Conservation (phyloP, 2,113 vertebrate genomes). For the Trochalopteron elliotii region DNA sequence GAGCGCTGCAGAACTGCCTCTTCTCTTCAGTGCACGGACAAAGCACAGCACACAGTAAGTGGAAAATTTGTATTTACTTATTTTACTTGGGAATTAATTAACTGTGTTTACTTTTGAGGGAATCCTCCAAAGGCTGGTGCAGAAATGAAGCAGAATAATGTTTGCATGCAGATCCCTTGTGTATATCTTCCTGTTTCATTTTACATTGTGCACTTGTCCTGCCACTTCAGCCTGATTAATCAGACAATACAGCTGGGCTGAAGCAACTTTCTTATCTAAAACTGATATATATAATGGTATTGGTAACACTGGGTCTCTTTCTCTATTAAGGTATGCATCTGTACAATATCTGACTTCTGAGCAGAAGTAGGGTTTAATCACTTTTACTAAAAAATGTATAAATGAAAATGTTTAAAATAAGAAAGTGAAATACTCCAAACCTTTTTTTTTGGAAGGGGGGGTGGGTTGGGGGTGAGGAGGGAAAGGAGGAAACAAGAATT, state of each 20-base stretch:
- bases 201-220: constrained; percentile 31
- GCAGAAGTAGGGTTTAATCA: background rate
- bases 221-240: constrained; percentile 23
- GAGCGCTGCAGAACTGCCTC: constrained; percentile 18
- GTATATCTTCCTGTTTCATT: constrained; percentile 56
- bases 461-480: too few relatives aligned
- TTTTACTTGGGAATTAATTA: constrained; percentile 73
- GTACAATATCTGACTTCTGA: constrained; percentile 1
- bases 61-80: constrained; percentile 51
- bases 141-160: constrained; percentile 62
- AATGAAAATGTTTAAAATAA: background rate
- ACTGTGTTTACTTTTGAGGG: constrained; percentile 70
- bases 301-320: background rate
- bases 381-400: background rate
- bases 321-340: background rate
- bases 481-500: background rate
- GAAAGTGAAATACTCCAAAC: background rate
- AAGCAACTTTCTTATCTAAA: constrained; percentile 33
- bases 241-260: constrained; percentile 1
- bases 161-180: constrained; percentile 51
- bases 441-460: background rate
- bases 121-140: constrained; percentile 63
- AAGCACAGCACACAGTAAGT: constrained; percentile 73
- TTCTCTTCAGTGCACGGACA: constrained; percentile 55
- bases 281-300: constrained; percentile 1